Conservation (phyloP, 2,113 vertebrate genomes). For the Chinchilla lanigera region DNA sequence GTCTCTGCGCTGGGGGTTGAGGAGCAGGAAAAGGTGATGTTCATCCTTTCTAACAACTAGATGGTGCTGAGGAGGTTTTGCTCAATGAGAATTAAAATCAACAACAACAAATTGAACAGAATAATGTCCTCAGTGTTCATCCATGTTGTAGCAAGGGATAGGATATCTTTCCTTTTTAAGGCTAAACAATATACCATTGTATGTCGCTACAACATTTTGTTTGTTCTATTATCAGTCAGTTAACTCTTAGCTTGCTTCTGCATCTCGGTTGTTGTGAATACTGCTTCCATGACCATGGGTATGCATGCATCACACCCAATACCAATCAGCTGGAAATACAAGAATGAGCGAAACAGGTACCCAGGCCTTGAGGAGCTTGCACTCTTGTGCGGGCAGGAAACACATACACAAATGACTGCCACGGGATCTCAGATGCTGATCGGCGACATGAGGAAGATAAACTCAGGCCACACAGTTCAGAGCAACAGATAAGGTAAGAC, state of each 20-base stretch:
- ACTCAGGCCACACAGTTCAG: neutral
- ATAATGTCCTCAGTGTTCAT: neutral
- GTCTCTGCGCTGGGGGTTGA: constrained; percentile 80
- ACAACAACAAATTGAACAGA: neutral
- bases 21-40: constrained; percentile 64
- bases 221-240: neutral
- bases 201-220: neutral
- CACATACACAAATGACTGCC: neutral
- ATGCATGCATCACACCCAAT: neutral
- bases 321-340: neutral
- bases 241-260: neutral
- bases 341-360: neutral
- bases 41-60: constrained; percentile 86
- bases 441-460: neutral
- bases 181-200: neutral
- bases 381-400: neutral
- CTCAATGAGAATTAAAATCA: constrained; percentile 78
- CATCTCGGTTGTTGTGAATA: neutral
- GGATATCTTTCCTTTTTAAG: neutral
- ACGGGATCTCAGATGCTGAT: neutral
- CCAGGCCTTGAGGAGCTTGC: neutral
- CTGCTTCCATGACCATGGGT: neutral
- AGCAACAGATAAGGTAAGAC: neutral
- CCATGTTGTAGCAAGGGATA: neutral
- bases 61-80: constrained; percentile 91